Base-by-base conservation (phyloP, 2,113 vertebrate species). In the Cichladusa arquata region DNA sequence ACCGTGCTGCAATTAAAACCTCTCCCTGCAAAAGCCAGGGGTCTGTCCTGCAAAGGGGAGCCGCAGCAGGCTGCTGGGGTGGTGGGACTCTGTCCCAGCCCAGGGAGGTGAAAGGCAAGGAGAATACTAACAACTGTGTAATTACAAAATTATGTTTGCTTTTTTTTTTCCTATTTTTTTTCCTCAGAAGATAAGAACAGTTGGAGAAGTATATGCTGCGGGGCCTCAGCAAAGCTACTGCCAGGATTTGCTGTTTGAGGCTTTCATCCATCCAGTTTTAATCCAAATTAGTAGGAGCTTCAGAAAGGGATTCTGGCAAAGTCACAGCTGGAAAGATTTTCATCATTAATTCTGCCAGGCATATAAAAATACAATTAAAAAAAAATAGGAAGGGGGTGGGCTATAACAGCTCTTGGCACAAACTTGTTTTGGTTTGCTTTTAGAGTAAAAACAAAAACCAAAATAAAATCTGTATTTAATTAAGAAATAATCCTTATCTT, bases 231-330 rank as follows among this genome's bases (percentile, higher is more conserved):
- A 93, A 60, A 95, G 74, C 81, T 53, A 45, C 81, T 97, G 97
- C 96, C 94, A 97, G 86, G 53, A 93, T 84, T 94, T 97, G 91
- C 94, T 96, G 86, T 91, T 45, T 94, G 95, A 96, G 92, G 94
- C 92, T 98, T 97, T 97, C 94, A 97, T 96, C 91, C 88, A 95
- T 92, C 92, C 86, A 91, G 78, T 94, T 95, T 96, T 97, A 97
- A 96, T 97, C 95, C 97, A 98, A 97, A 97, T 97, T 96, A 97
- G 97, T 95, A 98, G 97, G 97, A 95, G 77, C 95, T 97, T 97
- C 96, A 97, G 97, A 96, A 97, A 96, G 95, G 74, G 91, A 79
- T 95, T 97, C 96, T 95, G 95, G 96, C 94, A 78, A 71, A 80
- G 88, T 95, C 93, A 94, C 93, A 96, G 94, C 96, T 97, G 95